phyloP scores from a whole-genome alignment of 2,888 invertebrate species.

The Agriopis aurantiaria region DNA sequence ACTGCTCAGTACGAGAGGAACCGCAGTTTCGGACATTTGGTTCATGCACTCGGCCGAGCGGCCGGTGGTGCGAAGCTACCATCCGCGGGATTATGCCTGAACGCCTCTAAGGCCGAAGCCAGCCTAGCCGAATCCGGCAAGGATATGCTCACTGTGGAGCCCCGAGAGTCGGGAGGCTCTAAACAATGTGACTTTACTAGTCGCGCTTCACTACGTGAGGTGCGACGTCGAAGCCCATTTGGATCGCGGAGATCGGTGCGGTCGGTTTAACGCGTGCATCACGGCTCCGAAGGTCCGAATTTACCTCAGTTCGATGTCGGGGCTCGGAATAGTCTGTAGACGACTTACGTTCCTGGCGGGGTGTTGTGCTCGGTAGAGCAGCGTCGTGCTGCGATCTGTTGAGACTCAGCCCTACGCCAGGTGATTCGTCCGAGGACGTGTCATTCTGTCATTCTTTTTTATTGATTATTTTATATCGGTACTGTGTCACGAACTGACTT shows the following conservation, averaged over 20 bases:
- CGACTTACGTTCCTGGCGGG: slow-evolving; percentile 87
- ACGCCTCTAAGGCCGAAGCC: slow-evolving; percentile 87
- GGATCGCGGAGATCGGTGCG: slow-evolving; percentile 65
- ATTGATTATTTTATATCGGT: too few relatives aligned
- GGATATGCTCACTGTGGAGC: slow-evolving; percentile 66
- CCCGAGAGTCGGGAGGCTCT: slow-evolving; percentile 78
- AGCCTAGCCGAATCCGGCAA: slow-evolving; percentile 48
- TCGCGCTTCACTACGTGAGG: slow-evolving; percentile 62
- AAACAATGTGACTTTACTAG: slow-evolving; percentile 74
- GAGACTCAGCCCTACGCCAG: slow-evolving; percentile 84
- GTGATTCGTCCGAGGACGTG: slow-evolving; percentile 34
- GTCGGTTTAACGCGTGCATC: slow-evolving; percentile 55
- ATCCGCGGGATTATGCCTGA: slow-evolving; percentile 77
- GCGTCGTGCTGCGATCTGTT: slow-evolving; percentile 83
- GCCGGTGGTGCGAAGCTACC: slow-evolving; percentile 82
- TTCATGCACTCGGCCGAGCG: slow-evolving; percentile 86
- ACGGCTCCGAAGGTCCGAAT: slow-evolving; percentile 55
- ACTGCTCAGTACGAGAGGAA: slow-evolving; percentile 71
- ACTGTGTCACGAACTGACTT: too few relatives aligned
- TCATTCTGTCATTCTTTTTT: too few relatives aligned
- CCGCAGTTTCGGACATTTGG: slow-evolving; percentile 65
- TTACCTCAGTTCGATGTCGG: slow-evolving; percentile 77
- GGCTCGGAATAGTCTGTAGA: slow-evolving; percentile 88
- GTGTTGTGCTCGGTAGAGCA: slow-evolving; percentile 61
- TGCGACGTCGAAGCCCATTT: slow-evolving; percentile 69